Evolutionary conservation across 2,888 invertebrate genomes (phyloP), one percentile per base, ranked within the genome.

Genomic region (Epicampocera succincta): DNA sequence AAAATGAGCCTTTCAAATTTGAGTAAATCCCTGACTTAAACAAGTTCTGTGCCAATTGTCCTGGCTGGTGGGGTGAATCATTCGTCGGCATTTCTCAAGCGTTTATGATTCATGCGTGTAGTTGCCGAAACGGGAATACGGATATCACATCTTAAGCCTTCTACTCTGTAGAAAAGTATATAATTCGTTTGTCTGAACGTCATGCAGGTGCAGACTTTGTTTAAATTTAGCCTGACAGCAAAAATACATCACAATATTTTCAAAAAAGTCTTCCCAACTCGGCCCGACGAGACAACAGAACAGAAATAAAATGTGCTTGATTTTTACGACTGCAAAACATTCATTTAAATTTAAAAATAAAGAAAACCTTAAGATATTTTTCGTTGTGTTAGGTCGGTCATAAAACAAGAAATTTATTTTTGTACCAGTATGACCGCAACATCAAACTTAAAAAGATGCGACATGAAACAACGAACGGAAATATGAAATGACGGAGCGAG

Each of bases 371-470:
- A 63, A 48, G 17, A 5, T 29, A 17, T 8, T 48, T 48, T 19
- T 2, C 42, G 33, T 63, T 63, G 63, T 17, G 33, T 5, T 50
- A 65, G 65, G 65, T 48, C 33, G 33, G 11, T 13, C 21, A 25
- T n/a, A 8, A 60, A 58, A 60, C 21, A 42, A 44, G 42, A 60
- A 21, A 44, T 44, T n/a, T 33, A 25, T 44, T 44, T 1, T 25
- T 38, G 6, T 40, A 15, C 56, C 17, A 19, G 40, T 42, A 25
- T 21, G 42, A 19, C 60, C 4, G 29, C 42, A 38, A 21, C 60
- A 42, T 38, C 21, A 21, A 42, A 40, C 12, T 60, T 9, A 60
- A 42, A 21, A 9, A 42, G n/a, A 60, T 25, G 42, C n/a, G 19
- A 17, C 21, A n/a, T n/a, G 42, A 17, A 58, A 56, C 17, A 56